Evolutionary conservation across 2,888 invertebrate genomes (phyloP), one percentile per base, ranked within the genome.

Genomic region (Blastobasis lacticolella): DNA sequence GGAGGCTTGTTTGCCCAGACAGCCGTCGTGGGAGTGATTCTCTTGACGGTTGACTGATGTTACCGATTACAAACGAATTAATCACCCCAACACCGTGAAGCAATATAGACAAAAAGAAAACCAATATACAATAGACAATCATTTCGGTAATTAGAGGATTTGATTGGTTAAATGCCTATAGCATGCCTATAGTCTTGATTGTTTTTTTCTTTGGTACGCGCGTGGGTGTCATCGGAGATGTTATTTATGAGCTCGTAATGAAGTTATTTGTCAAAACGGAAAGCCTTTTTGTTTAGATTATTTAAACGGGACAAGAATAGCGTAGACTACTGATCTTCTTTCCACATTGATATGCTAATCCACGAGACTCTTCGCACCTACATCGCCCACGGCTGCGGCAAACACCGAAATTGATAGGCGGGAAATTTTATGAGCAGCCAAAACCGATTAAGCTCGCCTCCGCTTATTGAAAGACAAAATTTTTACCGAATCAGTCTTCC

Each of bases 1-100:
- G 62, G 54, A 56, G 64, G 58, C 66, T 73, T 64, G 70, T 75
- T 69, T 66, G 64, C 62, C 60, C 54, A 57, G 65, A 67, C 69
- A 69, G 60, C 58, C 57, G 70, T 67, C 83, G 82, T 84, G 85
- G 84, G 84, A 83, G 78, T 71, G 62, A 61, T 64, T 67, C 69
- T 63, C 69, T 75, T 78, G 74, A 79, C 78, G 84, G 67, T 80
- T 82, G 83, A 85, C 79, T 85, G 81, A 80, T 82, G 78, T 81
- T 84, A 81, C 80, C 72, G 73, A 84, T 81, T 69, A 75, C 73
- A 75, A 78, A 74, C 74, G 78, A 75, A 78, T 79, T 78, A 78
- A 77, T 79, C 68, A 71, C 63, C 63, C 53, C 60, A 59, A 55
- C 55, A 62, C 69, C 69, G 68, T 75, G 72, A 74, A 73, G 71